Conservation (phyloP, 1,140 invertebrate species). For the Drosophila tristis region DNA sequence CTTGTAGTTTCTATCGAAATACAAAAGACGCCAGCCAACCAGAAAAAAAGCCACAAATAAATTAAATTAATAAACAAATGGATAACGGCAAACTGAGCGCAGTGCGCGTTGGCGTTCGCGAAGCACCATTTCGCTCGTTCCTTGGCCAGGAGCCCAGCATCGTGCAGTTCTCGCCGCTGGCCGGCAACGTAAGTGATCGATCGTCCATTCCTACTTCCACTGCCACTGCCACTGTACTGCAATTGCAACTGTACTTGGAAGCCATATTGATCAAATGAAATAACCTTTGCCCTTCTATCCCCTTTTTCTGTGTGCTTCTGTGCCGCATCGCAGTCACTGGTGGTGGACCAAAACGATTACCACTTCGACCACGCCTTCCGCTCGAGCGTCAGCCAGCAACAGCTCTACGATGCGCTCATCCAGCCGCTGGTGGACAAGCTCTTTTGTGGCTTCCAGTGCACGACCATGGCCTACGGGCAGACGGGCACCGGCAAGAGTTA, state of each 20-base stretch:
- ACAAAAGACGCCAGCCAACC: too few relatives aligned
- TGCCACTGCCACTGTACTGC: too few relatives aligned
- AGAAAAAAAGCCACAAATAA: neutral
- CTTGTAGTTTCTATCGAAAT: too few relatives aligned
- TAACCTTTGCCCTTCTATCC: too few relatives aligned
- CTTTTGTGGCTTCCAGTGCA: conserved; percentile 89
- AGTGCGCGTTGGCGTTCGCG: conserved; percentile 38
- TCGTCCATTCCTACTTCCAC: too few relatives aligned
- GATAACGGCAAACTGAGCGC: conserved; percentile 11
- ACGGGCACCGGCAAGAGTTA: conserved; percentile 92
- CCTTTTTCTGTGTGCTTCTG: too few relatives aligned
- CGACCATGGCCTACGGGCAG: conserved; percentile 92
- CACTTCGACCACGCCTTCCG: conserved; percentile 88
- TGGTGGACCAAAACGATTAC: conserved; percentile 82
- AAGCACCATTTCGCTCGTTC: conserved; percentile 24
- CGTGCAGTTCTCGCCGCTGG: neutral
- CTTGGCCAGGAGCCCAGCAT: conserved; percentile 7
- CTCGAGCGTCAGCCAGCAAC: conserved; percentile 85
- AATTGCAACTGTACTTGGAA: too few relatives aligned
- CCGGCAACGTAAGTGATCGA: conserved; percentile 4
- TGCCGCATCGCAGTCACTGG: neutral
- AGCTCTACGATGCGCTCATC: conserved; percentile 90
- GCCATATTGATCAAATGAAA: too few relatives aligned
- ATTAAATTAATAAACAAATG: neutral
- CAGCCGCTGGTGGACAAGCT: conserved; percentile 91